These are phyloP conservation scores for Frankliniella fusca DNA, from an alignment of 2,888 invertebrate species.

Conservation along the genomic window DNA sequence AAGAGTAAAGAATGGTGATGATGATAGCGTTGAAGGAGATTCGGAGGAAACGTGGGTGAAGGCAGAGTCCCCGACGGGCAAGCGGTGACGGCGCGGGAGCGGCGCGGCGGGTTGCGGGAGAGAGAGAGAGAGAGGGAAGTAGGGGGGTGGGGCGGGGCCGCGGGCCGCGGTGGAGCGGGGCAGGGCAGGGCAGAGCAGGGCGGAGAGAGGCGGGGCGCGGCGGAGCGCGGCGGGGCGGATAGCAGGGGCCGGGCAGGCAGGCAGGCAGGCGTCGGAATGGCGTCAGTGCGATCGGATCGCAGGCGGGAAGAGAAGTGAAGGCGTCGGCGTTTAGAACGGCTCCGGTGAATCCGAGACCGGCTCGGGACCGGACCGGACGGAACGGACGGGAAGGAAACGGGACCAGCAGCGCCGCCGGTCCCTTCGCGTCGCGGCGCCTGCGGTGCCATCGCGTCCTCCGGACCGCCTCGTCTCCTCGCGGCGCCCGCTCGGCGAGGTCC, in stretches of 20 bases:
- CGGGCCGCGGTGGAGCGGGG: neutral
- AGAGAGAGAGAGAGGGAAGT: too few species aligned
- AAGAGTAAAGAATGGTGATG: neutral
- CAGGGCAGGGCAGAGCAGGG: neutral
- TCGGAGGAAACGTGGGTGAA: slow-evolving; percentile 20
- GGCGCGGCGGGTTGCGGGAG: neutral
- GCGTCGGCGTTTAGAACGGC: neutral
- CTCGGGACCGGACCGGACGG: neutral
- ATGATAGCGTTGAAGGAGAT: neutral
- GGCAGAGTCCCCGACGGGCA: neutral
- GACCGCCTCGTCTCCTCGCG: neutral
- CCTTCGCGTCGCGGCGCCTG: neutral
- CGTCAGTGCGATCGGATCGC: slow-evolving; percentile 22
- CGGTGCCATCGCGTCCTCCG: neutral
- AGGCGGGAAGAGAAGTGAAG: slow-evolving; percentile 1
- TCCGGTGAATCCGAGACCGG: neutral
- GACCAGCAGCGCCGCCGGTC: neutral
- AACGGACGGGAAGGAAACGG: neutral
- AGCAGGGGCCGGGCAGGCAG: neutral
- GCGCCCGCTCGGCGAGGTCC: neutral
- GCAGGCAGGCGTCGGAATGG: slow-evolving; percentile 7
- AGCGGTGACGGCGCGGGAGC: neutral
- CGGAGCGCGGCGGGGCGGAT: neutral
- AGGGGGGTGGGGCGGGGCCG: neutral
- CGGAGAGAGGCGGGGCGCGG: neutral